Percentiles rank a stretch among this genome's conserved stretches.
These are phyloP conservation scores for Orthosia gothica DNA, from an alignment of 2,888 invertebrate genomes.

Conservation along the genomic window DNA sequence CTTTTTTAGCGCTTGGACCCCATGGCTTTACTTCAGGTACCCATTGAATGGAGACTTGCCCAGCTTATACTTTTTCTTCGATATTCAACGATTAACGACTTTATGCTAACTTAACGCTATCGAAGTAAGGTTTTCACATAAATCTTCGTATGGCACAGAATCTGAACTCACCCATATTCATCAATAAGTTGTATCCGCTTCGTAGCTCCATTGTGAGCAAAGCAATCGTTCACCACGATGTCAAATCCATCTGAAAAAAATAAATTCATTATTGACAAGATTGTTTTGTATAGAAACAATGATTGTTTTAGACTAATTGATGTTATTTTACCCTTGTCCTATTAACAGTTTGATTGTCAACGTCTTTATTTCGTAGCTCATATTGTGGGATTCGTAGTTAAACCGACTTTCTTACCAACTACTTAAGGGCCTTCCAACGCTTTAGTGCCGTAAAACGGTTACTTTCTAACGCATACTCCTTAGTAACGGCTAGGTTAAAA, in stretches of 20 bases:
- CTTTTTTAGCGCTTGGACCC: too few relatives aligned
- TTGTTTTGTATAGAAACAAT: background rate
- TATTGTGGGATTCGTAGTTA: background rate
- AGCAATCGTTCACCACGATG: constrained; percentile 98
- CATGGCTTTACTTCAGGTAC: too few relatives aligned
- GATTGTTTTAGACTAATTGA: background rate
- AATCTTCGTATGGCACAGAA: background rate
- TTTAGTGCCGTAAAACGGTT: too few relatives aligned
- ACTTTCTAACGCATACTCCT: too few relatives aligned
- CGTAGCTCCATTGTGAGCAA: constrained; percentile 98
- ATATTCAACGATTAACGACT: too few relatives aligned
- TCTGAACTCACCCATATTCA: constrained; percentile 94
- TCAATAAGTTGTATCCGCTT: constrained; percentile 98
- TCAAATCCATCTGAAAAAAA: constrained; percentile 96
- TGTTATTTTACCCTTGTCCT: too few relatives aligned
- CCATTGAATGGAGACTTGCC: too few relatives aligned
- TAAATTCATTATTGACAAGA: background rate
- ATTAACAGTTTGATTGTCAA: background rate
- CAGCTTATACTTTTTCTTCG: too few relatives aligned
- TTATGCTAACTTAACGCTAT: too few relatives aligned
- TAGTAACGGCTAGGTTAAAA: too few relatives aligned
- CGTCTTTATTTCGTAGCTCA: background rate
- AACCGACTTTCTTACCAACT: background rate
- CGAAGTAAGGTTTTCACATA: background rate
- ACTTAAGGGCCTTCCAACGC: too few relatives aligned